Evolutionary conservation across 2,113 vertebrate species (phyloP), one percentile per base, ranked within the genome.

Genomic region (Hippopotamus amphibius): DNA sequence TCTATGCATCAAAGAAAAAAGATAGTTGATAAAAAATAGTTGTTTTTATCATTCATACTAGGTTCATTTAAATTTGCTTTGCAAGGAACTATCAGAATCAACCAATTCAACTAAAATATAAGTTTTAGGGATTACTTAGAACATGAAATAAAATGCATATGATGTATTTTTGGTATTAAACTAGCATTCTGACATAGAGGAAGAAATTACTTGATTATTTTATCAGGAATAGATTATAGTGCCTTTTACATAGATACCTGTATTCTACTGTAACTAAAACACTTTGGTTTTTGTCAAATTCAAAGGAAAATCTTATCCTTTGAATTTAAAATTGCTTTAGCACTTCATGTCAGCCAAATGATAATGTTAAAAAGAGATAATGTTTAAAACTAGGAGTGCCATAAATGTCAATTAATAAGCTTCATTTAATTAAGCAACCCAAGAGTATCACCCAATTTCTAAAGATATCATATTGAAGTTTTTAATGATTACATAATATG

Each of bases 61-160:
- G 53, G 63, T 77, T 91, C 8, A 65, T 43, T 95, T 96, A 59
- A 86, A 63, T 80, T 96, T 92, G 10, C 53, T 87, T 92, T 92
- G 17, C 5, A 90, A 61, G 5, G 14, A 92, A 57, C 33, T 48
- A 0, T 82, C 4, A 53, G 19, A 85, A 72, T 95, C 55, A 76
- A 55, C 4, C 10, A 88, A 84, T 79, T 85, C 1, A 68, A 93
- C 43, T 79, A 46, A 81, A 83, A 65, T 43, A 3, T 77, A 91
- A 93, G 50, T 92, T 26, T 30, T 41, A 66, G 1, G 16, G 6
- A 74, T 72, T 48, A 26, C 4, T 91, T 88, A 89, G 14, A 88
- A 46, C 19, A 22, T 61, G 8, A 86, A 94, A 28, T 37, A 74
- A 90, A 90, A 83, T 8, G 6, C 1, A 22, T 50, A 10, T 65